Base-by-base conservation (phyloP, 2,888 invertebrate genomes). In the Hylaea fasciaria region DNA sequence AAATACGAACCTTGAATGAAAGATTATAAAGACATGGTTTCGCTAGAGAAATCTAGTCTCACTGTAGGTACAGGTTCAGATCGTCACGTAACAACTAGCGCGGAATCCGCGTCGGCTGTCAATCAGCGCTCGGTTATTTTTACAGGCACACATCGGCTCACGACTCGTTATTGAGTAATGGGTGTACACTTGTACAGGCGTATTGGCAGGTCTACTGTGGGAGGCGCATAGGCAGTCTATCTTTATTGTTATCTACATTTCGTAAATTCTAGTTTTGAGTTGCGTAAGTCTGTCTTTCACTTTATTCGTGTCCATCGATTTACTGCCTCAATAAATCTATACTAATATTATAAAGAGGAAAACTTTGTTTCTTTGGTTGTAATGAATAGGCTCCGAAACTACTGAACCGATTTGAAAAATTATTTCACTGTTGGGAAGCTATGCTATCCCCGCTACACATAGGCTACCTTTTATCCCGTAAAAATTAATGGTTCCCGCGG, bases 161-260 rank as follows among this genome's bases (percentile, higher is more conserved):
- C 64, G 70, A 51, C 64, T 62, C 59, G 65, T 66, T 76, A 80
- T 83, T 82, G 80, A 80, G 79, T 80, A 82, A 82, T 73, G 73
- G 65, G 46, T 60, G 48, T 57, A 62, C 55, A 45, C 29, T 47
- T 60, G 48, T 57, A 62, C 55, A 45, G 35, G 52, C 57, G 51
- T 71, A 79, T 80, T 82, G 80, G 80, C 80, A 80, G 71, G 68
- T 57, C 14, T 40, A 40, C 11, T 0, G 16, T 22, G 51, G 39
- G 47, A 17, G 51, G 51, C 43, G 29, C 43, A 32, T 16, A 41
- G 40, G 32, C 17, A 29, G 17, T 50, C 48, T 56, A 43, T 41
- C 35, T 43, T 48, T 54, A 54, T 40, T 44, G 29, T 51, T 41
- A 32, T 48, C 47, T 35, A 0, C 32, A 41, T 22, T 13, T 11